Conservation (phyloP, 2,113 vertebrate species). For the Crotophaga sulcirostris region DNA sequence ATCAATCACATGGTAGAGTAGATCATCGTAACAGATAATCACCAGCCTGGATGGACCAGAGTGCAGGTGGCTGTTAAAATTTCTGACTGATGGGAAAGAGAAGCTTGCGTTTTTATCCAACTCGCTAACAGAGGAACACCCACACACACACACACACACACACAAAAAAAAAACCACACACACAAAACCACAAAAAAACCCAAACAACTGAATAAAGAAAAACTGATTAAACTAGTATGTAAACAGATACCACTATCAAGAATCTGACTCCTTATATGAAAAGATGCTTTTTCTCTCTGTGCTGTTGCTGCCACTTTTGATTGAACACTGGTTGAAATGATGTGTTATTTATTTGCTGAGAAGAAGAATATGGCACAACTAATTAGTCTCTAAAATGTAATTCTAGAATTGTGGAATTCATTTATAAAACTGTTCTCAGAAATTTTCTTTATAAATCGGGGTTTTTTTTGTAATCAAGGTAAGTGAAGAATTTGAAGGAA, state of each 20-base stretch:
- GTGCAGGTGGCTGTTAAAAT: neutral
- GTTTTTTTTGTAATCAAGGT: neutral
- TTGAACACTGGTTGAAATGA: neutral
- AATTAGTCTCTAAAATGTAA: neutral
- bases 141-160: no score
- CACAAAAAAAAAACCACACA: neutral
- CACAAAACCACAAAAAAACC: neutral
- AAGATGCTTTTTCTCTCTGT: neutral
- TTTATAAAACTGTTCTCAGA: neutral
- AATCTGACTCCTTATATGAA: neutral
- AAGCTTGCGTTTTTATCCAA: neutral
- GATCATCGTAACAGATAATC: neutral
- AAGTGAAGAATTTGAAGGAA: neutral
- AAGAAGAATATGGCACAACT: neutral
- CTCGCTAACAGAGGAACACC: neutral
- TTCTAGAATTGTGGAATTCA: neutral
- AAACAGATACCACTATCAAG: neutral
- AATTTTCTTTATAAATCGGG: neutral
- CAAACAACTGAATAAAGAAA: neutral
- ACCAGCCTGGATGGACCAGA: neutral
- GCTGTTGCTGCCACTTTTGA: neutral
- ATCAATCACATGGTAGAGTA: neutral
- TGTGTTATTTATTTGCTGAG: neutral
- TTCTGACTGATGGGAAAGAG: neutral
- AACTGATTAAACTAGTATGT: neutral